Conservation (phyloP, 2,797 vertebrate genomes). For the Propithecus perrieri region DNA sequence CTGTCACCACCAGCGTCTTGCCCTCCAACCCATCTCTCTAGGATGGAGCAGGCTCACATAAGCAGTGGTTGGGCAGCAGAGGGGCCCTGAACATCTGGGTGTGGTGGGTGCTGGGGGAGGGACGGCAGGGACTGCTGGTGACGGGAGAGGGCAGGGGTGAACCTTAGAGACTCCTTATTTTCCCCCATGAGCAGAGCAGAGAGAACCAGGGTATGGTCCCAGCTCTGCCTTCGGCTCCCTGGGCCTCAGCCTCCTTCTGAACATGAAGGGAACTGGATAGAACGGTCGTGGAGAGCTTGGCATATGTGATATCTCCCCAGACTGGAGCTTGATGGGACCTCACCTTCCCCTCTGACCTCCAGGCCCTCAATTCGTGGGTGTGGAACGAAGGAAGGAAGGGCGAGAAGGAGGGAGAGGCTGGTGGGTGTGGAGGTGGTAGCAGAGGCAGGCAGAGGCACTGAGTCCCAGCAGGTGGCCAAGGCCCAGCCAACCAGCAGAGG, state of each 20-base stretch:
- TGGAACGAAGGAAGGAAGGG: background rate
- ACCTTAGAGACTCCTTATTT: background rate
- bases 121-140: background rate
- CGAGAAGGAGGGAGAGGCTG: background rate
- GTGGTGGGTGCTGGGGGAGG: rapidly evolving
- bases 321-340: too few species aligned
- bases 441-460: background rate
- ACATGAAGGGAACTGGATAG: rapidly evolving
- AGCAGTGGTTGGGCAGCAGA: background rate
- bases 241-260: background rate
- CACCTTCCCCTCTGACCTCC: background rate
- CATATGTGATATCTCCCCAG: too few species aligned
- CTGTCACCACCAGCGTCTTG: too few species aligned
- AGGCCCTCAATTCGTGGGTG: background rate
- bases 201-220: background rate
- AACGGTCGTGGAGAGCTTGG: rapidly evolving
- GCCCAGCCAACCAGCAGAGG: background rate
- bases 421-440: background rate
- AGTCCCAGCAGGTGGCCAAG: too few species aligned
- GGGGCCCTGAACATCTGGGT: background rate
- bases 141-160: background rate
- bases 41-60: background rate
- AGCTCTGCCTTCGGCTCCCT: background rate
- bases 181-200: background rate
- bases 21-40: background rate